Base-by-base conservation (phyloP, 2,888 invertebrate genomes). In the Stenotaenia linearis region DNA sequence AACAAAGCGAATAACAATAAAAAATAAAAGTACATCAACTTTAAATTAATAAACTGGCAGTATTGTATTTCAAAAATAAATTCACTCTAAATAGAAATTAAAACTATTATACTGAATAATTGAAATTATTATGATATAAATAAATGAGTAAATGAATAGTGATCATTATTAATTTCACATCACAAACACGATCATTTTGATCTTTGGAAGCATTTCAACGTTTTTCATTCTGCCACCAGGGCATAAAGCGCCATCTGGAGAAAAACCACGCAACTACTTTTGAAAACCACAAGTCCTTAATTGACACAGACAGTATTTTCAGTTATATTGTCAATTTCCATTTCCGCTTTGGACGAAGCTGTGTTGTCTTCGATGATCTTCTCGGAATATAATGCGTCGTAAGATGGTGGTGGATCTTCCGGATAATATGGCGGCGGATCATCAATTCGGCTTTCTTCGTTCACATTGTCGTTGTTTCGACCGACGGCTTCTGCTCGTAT, bases 401-500 rank as follows among this genome's bases (percentile, higher is more conserved):
- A 75, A 25, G 75, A 75, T 30, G 75, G 75, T 15, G 75, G 75
- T 18, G 75, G 75, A 18, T 75, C 75, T 30, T 75, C 75, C 32
- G 75, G 25, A 28, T 75, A 75, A 15, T 30, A 21, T 0, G 75
- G 75, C 32, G 75, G 75, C 18, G 75, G 75, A 32, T 75, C 75
- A 12, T 75, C 30, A 5, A 30, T 18, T 25, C 28, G 25, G 32
- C 0, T 7, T 18, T 69, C 40, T 40, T 40, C 40, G 40, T 40
- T 40, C 10, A 40, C 40, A 40, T n/a, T 40, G n/a, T 40, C 40
- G 40, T 40, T 12, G 69, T 15, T 69, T 7, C 69, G 69, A 25
- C 25, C 18, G 21, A 23, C 18, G 28, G 25, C 69, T 23, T 23
- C 25, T 6, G 28, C 23, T 5, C 23, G 28, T 28, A 28, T 9